Base-by-base conservation (phyloP, 1,140 invertebrate genomes). In the Panagrolaimus sp. region DNA sequence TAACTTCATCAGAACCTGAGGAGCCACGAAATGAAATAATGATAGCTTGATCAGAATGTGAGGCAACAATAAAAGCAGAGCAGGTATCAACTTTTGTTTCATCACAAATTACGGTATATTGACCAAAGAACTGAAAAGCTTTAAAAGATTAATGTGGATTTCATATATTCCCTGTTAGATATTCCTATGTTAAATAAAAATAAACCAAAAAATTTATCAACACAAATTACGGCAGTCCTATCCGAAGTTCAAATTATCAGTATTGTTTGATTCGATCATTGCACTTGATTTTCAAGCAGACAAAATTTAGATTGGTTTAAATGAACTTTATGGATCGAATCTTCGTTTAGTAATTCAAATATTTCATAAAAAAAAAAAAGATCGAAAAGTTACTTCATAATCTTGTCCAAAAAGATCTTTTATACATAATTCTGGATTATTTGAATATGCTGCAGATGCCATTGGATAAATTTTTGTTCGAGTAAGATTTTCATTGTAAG, bases 1-100 rank as follows among this genome's bases (percentile, higher is more conserved):
- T 45, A 11, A 78, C 61, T 63, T 78, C 71, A 5, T 71, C 53
- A 20, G 77, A 76, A 14, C 71, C 70, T 44, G 77, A 44, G 5
- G 76, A 76, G 47, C 76, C 76, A 74, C 73, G 76, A 66, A 75
- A 75, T 43, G 69, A 61, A 16, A 77, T 44, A 7, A 77, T 72
- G 38, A 77, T 78, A 0, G 72, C 69, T 44, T 72, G 71, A 5
- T 78, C 64, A 31, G 20, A 27, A 25, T 66, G 68, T 9, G 66
- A 64, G 38, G 72, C 70, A 16, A 73, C 75, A 14, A 69, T 72
- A 53, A 68, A 78, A 61, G 70, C 76, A 46, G 73, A 73, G 62
- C 76, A 78, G 11, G 47, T 61, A 38, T 78, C 74, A 20, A 53
- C 71, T 16, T 46, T 46, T 43, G 53, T 47, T 9, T 62, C 13